Evolutionary conservation across 2,888 invertebrate genomes (phyloP).

Genomic region (Lapara coniferarum): DNA sequence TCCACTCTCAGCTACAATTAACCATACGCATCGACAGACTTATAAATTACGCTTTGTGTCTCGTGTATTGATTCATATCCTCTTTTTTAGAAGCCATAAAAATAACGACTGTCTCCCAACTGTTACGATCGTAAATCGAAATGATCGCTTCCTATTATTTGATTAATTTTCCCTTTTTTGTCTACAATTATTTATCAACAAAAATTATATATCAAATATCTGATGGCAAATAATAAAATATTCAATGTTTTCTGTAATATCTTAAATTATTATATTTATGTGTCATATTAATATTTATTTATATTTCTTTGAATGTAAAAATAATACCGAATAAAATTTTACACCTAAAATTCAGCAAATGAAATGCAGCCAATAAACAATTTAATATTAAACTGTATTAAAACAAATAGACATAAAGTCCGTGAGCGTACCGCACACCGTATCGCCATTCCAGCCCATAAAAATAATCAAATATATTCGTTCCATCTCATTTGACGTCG

Average conservation of each 20-base stretch:
- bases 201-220: not conserved
- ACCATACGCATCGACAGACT: conserved; percentile 55
- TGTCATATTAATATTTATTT: no score
- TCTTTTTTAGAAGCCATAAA: conserved; percentile 77
- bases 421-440: conserved; percentile 62
- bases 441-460: conserved; percentile 81
- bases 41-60: conserved; percentile 73
- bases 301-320: no score
- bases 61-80: conserved; percentile 69
- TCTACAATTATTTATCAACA: conserved; percentile 21
- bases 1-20: conserved; percentile 61
- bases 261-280: no score
- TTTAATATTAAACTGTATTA: conserved; percentile 61
- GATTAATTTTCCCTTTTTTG: conserved; percentile 46
- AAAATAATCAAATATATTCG: conserved; percentile 84
- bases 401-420: conserved; percentile 79
- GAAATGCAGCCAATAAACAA: conserved; percentile 18
- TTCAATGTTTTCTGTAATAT: no score
- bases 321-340: not conserved
- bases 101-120: conserved; percentile 74
- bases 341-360: conserved; percentile 5
- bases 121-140: conserved; percentile 71
- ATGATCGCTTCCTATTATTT: conserved; percentile 54
- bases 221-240: not conserved
- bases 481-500: conserved; percentile 83